Base-by-base conservation (phyloP, 2,113 vertebrate species). In the Hystrix brachyura region DNA sequence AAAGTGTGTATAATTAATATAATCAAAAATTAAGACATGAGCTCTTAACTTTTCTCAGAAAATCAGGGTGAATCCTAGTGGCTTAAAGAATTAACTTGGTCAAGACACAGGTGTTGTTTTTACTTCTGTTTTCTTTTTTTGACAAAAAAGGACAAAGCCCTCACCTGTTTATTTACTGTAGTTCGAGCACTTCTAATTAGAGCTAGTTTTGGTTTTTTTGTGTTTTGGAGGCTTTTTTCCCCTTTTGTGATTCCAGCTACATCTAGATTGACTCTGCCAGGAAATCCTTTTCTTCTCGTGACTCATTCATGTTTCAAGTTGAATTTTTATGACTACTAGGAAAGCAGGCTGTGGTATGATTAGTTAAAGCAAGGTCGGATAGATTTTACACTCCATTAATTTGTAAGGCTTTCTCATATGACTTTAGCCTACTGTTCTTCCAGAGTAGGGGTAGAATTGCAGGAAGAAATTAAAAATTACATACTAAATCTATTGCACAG, bases 361-460 rank as follows among this genome's bases (percentile, higher is more conserved):
- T 96, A 79, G 94, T 95, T 97, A 95, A 93, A 95, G 83, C 18
- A 78, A 90, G 64, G 80, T 95, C 80, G 74, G 65, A n/a, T 96
- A 92, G 91, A 94, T 96, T 96, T 98, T 69, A 96, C 90, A 92
- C 93, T 95, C 64, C 93, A 97, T 90, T 97, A 97, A 97, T 94
- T 95, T 93, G 88, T 81, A 97, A 97, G 84, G 5, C 87, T 91
- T 97, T 96, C 69, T 97, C 74, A 85, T 95, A 55, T 92, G 90
- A 97, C 84, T 94, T 95, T 87, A 86, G 29, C 59, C 88, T 94
- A 85, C 72, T 92, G 19, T 96, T 96, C 97, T 97, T 96, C 71
- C 55, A 94, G 72, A 96, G 34, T 89, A 97, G 96, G 81, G 81
- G 5, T 55, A 88, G 32, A 93, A 95, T 60, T 96, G 11, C n/a